These are phyloP conservation scores for Passer domesticus DNA, from an alignment of 2,113 vertebrate species.

Conservation along the genomic window DNA sequence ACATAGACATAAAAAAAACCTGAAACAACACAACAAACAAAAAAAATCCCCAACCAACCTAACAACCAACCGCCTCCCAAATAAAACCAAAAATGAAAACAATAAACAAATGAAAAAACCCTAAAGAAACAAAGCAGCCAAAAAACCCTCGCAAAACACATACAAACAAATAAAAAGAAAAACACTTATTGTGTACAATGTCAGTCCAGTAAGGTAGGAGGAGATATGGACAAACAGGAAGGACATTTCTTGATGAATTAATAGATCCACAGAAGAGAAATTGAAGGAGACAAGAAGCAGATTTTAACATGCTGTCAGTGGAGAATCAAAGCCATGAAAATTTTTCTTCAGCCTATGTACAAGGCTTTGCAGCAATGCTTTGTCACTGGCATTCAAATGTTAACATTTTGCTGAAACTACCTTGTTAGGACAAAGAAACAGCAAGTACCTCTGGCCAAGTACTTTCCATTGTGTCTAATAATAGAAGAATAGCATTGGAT, in stretches of 20 bases:
- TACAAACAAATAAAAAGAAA: not conserved
- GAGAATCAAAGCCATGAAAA: not conserved
- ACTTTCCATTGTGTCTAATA: not conserved
- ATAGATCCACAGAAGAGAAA: not conserved
- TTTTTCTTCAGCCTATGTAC: not conserved
- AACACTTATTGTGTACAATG: not conserved
- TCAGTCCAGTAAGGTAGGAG: not conserved
- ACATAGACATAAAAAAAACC: not conserved
- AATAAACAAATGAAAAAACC: not conserved
- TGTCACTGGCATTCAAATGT: not conserved
- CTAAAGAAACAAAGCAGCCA: not conserved
- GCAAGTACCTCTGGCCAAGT: not conserved
- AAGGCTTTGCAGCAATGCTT: not conserved
- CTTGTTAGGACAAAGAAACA: not conserved
- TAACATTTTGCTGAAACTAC: not conserved
- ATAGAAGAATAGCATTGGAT: not conserved
- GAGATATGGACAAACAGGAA: not conserved
- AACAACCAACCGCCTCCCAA: not conserved
- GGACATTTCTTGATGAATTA: not conserved
- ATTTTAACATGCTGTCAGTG: not conserved
- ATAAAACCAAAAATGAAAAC: no score
- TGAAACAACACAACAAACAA: not conserved
- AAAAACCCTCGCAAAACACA: fast-evolving
- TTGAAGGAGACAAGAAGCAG: not conserved
- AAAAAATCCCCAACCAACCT: not conserved